These are phyloP conservation scores for Petromus typicus DNA, from an alignment of 2,113 vertebrate genomes.

Conservation along the genomic window DNA sequence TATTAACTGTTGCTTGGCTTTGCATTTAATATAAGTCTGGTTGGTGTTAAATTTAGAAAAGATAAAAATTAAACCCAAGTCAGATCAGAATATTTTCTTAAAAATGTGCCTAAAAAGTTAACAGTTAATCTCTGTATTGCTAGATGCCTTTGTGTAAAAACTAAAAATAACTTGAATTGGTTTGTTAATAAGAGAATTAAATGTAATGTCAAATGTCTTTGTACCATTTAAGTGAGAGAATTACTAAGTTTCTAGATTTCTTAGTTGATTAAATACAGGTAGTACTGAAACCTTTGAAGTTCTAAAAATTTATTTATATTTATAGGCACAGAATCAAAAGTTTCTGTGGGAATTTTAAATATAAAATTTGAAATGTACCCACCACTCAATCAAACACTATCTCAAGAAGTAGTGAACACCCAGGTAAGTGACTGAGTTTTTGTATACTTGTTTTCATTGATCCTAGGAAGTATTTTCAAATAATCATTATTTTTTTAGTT, in stretches of 20 bases:
- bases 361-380: conserved; percentile 96
- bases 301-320: conserved; percentile 80
- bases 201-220: background rate
- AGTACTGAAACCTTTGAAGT: conserved; percentile 55
- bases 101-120: conserved; percentile 23
- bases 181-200: background rate
- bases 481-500: background rate
- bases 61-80: conserved; percentile 22
- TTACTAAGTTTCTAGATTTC: conserved; percentile 12
- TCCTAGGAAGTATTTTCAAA: conserved; percentile 15
- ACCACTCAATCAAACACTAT: conserved; percentile 90
- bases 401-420: conserved; percentile 92
- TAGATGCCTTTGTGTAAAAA: conserved; percentile 25
- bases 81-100: conserved; percentile 19
- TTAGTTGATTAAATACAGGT: conserved; percentile 35
- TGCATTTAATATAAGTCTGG: conserved; percentile 20
- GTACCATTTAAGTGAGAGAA: conserved; percentile 26
- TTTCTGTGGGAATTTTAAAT: conserved; percentile 95
- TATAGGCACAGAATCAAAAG: conserved; percentile 95
- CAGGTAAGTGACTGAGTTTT: conserved; percentile 89
- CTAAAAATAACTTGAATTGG: conserved; percentile 12
- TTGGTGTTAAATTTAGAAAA: conserved; percentile 29
- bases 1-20: conserved; percentile 47
- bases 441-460: conserved; percentile 36
- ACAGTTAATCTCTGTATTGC: background rate